phyloP scores from a whole-genome alignment of 2,113 vertebrate species.

The Atractosteus spatula region DNA sequence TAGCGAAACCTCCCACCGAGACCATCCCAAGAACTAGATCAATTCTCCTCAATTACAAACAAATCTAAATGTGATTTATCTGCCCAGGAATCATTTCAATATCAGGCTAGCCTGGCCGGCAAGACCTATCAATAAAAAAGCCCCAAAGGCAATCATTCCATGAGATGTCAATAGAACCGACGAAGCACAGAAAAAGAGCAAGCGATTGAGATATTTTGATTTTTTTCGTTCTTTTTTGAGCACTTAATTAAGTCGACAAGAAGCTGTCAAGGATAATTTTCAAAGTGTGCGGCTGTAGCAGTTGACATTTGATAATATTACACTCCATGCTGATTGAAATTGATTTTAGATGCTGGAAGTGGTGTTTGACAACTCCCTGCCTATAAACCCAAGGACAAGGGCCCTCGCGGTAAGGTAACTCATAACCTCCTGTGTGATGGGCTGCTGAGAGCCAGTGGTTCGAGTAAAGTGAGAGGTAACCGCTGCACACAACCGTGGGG shows the following conservation, averaged over 20 bases:
- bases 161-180: constrained; percentile 86
- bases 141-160: constrained; percentile 88
- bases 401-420: constrained; percentile 64
- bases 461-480: constrained; percentile 37
- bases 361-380: constrained; percentile 81
- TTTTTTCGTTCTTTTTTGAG: constrained; percentile 68
- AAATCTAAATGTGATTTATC: constrained; percentile 99
- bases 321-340: constrained; percentile 98
- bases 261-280: constrained; percentile 99
- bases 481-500: constrained; percentile 51
- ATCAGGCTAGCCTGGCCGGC: constrained; percentile 68
- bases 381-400: constrained; percentile 82
- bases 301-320: constrained; percentile 99
- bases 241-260: constrained; percentile 98
- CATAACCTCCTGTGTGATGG: constrained; percentile 74
- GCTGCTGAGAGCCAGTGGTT: constrained; percentile 47
- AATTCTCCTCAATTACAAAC: constrained; percentile 98
- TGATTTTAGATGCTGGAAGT: constrained; percentile 78
- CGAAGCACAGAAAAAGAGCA: constrained; percentile 79
- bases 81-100: constrained; percentile 97
- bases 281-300: constrained; percentile 79
- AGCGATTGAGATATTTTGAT: constrained; percentile 85
- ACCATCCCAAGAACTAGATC: constrained; percentile 79
- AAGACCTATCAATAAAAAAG: constrained; percentile 85
- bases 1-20: constrained; percentile 64